Base-by-base conservation (phyloP, 2,113 vertebrate genomes). In the Saccopteryx bilineata region DNA sequence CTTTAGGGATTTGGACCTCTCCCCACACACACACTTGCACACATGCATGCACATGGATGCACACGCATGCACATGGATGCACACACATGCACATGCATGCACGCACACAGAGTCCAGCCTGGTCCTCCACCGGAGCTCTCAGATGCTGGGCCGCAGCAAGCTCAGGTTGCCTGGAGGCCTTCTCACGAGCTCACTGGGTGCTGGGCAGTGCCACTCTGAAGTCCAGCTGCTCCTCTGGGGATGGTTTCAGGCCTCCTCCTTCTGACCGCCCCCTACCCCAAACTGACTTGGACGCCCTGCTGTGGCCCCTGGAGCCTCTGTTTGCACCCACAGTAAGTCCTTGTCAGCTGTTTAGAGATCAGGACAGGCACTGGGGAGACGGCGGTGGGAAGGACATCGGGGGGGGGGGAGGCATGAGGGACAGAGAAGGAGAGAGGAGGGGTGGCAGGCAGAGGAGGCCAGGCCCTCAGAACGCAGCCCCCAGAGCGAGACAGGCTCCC, bases 391-490 rank as follows among this genome's bases (percentile, higher is more conserved):
- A 39, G 39, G 39, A 39, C 39, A 39, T 39, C 39, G 11, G 11
- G 11, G 46, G 33, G 50, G 23, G 61, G 19, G n/a, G 21, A 71
- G 33, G n/a, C 33, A 71, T 7, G 75, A 19, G 7, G 28, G 50
- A 1, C 74, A 31, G 14, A 50, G 28, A 28, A 10, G 17, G n/a
- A 2, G 18, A 21, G 5, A 2, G 10, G 8, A 39, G 0, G 10
- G 7, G 14, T 4, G 23, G 8, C 7, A 1, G 10, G 12, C 13
- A 0, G 5, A 6, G 9, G 12, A 15, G 46, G 15, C 54, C 65
- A 7, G 24, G 31, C 31, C 78, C 63, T 18, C 15, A 15, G 14
- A 7, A 33, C 3, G 13, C 21, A 21, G n/a, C 4, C 0, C 1
- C 2, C 17, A 56, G 66, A 0, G 10, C 11, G 33, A 9, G 31